Conservation (phyloP, 1,140 invertebrate genomes). For the Tetramorium simillimum region DNA sequence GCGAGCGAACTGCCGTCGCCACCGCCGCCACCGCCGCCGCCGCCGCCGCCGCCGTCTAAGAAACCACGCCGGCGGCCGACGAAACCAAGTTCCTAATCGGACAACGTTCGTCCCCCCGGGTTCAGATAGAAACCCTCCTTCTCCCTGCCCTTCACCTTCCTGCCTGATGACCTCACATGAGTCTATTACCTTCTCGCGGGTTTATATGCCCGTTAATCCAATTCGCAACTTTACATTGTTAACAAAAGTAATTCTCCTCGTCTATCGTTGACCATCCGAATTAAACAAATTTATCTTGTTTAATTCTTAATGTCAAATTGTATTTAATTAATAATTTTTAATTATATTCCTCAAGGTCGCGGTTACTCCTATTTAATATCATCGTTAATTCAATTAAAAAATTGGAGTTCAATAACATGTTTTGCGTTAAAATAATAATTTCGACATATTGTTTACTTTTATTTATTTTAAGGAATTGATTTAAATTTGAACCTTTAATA, state of each 20-base stretch:
- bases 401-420: too few relatives aligned
- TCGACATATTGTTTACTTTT: too few relatives aligned
- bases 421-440: too few relatives aligned
- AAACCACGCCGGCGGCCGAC: slow-evolving; percentile 68
- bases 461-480: too few relatives aligned
- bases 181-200: not conserved
- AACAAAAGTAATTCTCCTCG: not conserved
- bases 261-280: not conserved
- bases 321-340: too few relatives aligned
- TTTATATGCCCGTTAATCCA: not conserved
- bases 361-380: too few relatives aligned
- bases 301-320: too few relatives aligned
- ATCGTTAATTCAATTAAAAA: too few relatives aligned
- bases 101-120: slow-evolving; percentile 64
- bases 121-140: slow-evolving; percentile 64
- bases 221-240: not conserved
- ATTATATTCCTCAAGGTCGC: too few relatives aligned
- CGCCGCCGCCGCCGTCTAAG: slow-evolving; percentile 63
- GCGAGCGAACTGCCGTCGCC: slow-evolving; percentile 53
- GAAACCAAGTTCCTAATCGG: slow-evolving; percentile 70
- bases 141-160: slow-evolving; percentile 3
- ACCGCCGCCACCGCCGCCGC: slow-evolving; percentile 23
- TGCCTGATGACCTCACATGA: not conserved
- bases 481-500: too few relatives aligned
- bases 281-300: not conserved